Conservation (phyloP, 2,888 invertebrate genomes). For the Ormyrus thymus region DNA sequence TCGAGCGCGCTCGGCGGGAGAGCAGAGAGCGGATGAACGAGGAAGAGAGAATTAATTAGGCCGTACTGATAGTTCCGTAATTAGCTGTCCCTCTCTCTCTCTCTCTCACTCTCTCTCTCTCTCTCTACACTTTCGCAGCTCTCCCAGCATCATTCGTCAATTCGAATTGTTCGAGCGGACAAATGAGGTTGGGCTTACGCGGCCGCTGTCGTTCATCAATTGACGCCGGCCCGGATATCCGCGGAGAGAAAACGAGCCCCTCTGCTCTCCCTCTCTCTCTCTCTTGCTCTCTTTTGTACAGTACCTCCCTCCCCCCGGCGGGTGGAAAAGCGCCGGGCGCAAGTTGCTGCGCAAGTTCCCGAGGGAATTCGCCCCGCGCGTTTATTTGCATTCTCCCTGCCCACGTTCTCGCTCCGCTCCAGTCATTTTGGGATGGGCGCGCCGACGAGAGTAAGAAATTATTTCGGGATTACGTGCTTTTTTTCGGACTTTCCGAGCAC, state of each 20-base stretch:
- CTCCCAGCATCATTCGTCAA: neutral
- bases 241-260: neutral
- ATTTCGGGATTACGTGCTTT: no score
- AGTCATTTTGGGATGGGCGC: no score
- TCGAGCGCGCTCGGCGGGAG: no score
- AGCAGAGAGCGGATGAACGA: neutral
- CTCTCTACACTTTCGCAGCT: slow-evolving; percentile 7
- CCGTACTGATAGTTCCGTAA: slow-evolving; percentile 29
- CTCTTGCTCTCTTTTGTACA: no score
- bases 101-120: neutral
- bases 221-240: slow-evolving; percentile 39
- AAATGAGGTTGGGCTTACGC: slow-evolving; percentile 47
- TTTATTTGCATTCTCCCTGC: slow-evolving; percentile 30
- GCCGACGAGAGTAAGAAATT: no score
- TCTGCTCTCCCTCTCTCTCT: no score
- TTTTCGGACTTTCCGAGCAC: no score
- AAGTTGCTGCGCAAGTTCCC: slow-evolving; percentile 41
- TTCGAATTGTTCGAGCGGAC: slow-evolving; percentile 48
- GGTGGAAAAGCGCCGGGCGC: slow-evolving; percentile 16
- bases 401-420: no score
- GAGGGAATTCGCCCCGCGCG: neutral
- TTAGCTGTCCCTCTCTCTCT: slow-evolving; percentile 18
- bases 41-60: slow-evolving; percentile 32
- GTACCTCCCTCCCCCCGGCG: no score
- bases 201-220: slow-evolving; percentile 39